Base-by-base conservation (phyloP, 2,888 invertebrate species). In the Epicampocera succincta region DNA sequence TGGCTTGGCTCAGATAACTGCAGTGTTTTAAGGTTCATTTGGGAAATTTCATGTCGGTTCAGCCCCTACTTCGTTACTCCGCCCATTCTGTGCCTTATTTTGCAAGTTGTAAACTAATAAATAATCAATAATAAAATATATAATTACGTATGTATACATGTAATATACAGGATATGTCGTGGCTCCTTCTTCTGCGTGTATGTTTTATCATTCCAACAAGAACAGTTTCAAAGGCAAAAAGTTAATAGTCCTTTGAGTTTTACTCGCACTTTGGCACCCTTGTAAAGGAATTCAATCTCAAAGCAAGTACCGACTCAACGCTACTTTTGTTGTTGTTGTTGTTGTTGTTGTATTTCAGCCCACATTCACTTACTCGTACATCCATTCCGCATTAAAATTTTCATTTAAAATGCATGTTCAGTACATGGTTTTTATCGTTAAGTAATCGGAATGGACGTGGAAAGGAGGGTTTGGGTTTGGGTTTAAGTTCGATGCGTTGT, bases 171-270 rank as follows among this genome's bases (percentile, higher is more conserved):
- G n/a, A n/a, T n/a, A n/a, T n/a, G n/a, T n/a, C n/a, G n/a, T n/a
- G n/a, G n/a, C n/a, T 5, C 12, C 0, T 29, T 58, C 48, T 11
- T 38, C 17, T 17, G 56, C 63, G 76, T 71, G 76, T 77, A 56
- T n/a, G 11, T 13, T 5, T 21, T 25, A 33, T 40, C 15, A 42
- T n/a, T 44, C 9, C 3, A 11, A 25, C 60, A 6, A 33, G 69
- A 66, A 81, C 25, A 52, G n/a, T 85, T 21, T 86, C 65, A 66
- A 74, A 82, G 81, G 86, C 88, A 87, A 86, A 87, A 89, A 89
- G 89, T 89, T 89, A 89, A 89, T 89, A 88, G 90, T 86, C 87
- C 85, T 76, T 83, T 80, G 84, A 84, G 69, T 86, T 79, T 79
- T 65, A 48, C 78, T 78, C 44, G 65, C 56, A 78, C 80, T 86